Evolutionary conservation across 2,113 vertebrate genomes (phyloP).

Genomic region (Mixornis gularis): DNA sequence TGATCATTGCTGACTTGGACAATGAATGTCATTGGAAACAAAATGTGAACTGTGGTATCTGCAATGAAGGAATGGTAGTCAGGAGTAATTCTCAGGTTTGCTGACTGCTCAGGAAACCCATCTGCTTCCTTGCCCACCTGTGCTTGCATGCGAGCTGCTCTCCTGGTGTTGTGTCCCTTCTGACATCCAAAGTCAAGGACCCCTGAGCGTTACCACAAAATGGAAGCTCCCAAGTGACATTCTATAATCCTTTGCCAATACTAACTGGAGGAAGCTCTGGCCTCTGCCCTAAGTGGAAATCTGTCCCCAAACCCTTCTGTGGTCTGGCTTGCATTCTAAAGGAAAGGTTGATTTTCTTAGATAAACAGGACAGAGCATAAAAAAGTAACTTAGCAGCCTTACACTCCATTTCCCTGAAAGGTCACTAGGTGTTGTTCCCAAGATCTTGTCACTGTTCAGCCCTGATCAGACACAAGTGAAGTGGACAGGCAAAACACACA

Average conservation of each 20-base stretch:
- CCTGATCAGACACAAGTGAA: background rate
- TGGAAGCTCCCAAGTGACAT: fast-evolving
- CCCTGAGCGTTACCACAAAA: fast-evolving
- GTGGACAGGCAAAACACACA: background rate
- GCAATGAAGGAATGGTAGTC: background rate
- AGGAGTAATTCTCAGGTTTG: background rate
- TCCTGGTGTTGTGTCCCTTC: background rate
- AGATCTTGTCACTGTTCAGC: background rate
- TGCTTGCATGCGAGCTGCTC: background rate
- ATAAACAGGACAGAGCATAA: background rate
- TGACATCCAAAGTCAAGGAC: background rate
- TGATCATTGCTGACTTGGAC: background rate
- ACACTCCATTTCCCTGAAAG: background rate
- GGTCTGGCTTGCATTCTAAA: background rate
- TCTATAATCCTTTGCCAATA: background rate
- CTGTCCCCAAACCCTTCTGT: background rate
- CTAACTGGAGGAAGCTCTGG: background rate
- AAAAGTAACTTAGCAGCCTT: background rate
- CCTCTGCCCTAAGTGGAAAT: background rate
- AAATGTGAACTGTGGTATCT: background rate
- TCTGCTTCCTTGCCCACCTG: background rate
- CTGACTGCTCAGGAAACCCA: background rate
- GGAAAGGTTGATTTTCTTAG: background rate
- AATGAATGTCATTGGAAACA: background rate
- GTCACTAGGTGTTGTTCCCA: background rate